Percentiles rank a stretch among this genome's conserved stretches.
phyloP scores from a whole-genome alignment of 2,113 vertebrate genomes.

The Lota lota region DNA sequence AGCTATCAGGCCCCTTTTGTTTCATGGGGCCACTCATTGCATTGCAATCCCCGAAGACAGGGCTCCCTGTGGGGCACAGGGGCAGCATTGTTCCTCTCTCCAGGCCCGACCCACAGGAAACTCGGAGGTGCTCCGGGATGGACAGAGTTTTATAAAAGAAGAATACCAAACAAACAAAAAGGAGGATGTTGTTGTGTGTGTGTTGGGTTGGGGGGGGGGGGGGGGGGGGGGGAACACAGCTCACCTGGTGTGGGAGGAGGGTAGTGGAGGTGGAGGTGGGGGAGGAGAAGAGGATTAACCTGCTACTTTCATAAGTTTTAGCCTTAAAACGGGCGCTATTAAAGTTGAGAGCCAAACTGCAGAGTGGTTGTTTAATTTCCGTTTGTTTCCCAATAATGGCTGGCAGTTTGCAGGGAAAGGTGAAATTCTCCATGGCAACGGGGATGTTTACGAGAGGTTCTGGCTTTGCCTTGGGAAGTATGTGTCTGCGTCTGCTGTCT shows the following conservation, averaged over 20 bases:
- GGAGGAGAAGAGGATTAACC: slow-evolving; percentile 23
- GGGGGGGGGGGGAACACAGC: slow-evolving; percentile 42
- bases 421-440: slow-evolving; percentile 32
- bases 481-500: background rate
- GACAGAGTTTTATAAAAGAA: slow-evolving; percentile 52
- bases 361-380: slow-evolving; percentile 55
- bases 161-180: slow-evolving; percentile 41
- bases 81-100: slow-evolving; percentile 65
- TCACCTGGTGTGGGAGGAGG: slow-evolving; percentile 67
- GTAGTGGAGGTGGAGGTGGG: slow-evolving; percentile 28
- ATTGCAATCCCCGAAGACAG: slow-evolving; percentile 74
- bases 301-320: slow-evolving; percentile 63
- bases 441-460: slow-evolving; percentile 42
- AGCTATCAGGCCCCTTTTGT: slow-evolving; percentile 62
- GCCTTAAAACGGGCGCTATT: slow-evolving; percentile 69
- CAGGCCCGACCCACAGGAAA: slow-evolving; percentile 60
- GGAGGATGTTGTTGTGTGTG: background rate
- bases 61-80: slow-evolving; percentile 59
- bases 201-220: background rate
- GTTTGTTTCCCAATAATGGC: slow-evolving; percentile 59
- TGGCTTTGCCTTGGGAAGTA: background rate
- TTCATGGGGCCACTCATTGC: slow-evolving; percentile 69
- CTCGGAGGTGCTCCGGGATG: slow-evolving; percentile 38
- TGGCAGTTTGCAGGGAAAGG: slow-evolving; percentile 42
- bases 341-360: slow-evolving; percentile 57